Percentiles rank a stretch among this genome's conserved stretches.
Conservation (phyloP, 2,113 vertebrate genomes). For the Melanotaenia duboulayi region DNA sequence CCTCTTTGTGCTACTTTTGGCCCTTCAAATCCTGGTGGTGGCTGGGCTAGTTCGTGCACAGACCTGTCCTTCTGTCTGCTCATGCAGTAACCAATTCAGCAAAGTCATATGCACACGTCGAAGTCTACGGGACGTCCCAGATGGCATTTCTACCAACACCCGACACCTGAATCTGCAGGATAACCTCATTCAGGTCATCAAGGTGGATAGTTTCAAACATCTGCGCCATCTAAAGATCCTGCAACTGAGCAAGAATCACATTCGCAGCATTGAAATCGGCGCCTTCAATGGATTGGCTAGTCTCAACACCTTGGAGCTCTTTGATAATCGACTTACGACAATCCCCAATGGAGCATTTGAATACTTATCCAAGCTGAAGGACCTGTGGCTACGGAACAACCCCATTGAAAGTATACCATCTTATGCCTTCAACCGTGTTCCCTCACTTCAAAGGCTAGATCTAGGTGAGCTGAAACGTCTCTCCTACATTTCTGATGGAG, state of each 20-base stretch:
- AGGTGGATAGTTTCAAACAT: slow-evolving; percentile 86
- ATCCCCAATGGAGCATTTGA: slow-evolving; percentile 86
- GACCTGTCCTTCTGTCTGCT: slow-evolving; percentile 84
- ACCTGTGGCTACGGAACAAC: slow-evolving; percentile 85
- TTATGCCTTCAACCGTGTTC: slow-evolving; percentile 84
- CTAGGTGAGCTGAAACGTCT: slow-evolving; percentile 84
- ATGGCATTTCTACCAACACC: slow-evolving; percentile 85
- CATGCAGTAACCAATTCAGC: slow-evolving; percentile 86
- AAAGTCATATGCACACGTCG: slow-evolving; percentile 85
- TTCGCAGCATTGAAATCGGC: slow-evolving; percentile 84
- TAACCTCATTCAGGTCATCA: slow-evolving; percentile 85
- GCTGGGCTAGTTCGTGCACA: slow-evolving; percentile 90
- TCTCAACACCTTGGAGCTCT: slow-evolving; percentile 84
- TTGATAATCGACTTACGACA: slow-evolving; percentile 85
- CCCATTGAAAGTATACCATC: slow-evolving; percentile 86
- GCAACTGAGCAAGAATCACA: slow-evolving; percentile 84
- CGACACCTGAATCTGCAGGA: slow-evolving; percentile 86
- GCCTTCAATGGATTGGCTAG: slow-evolving; percentile 84
- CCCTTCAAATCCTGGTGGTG: slow-evolving; percentile 97
- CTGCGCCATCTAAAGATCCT: slow-evolving; percentile 84
- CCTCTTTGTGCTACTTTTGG: slow-evolving; percentile 96
- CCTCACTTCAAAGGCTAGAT: slow-evolving; percentile 82
- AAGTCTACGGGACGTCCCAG: slow-evolving; percentile 81
- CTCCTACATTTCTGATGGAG: slow-evolving; percentile 83
- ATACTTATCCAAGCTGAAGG: slow-evolving; percentile 84